phyloP scores from a whole-genome alignment of 2,113 vertebrate species.

The Sceloporus undulatus region DNA sequence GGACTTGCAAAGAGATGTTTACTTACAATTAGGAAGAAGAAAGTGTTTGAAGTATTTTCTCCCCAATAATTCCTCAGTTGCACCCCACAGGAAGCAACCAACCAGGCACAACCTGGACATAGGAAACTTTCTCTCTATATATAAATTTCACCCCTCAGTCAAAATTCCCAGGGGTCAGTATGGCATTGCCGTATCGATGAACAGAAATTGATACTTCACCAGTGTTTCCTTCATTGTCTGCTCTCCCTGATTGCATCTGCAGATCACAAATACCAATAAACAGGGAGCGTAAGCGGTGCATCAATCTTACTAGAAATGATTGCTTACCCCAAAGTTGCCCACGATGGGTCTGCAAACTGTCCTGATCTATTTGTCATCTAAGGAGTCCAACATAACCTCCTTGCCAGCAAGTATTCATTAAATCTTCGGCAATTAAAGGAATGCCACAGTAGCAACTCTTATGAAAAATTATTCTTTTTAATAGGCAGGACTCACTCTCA shows the following conservation, averaged over 20 bases:
- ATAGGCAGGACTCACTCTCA: constrained; percentile 58
- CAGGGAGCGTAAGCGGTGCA: neutral
- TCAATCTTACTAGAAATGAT: neutral
- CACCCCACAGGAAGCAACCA: neutral
- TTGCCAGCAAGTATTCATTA: neutral
- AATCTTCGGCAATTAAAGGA: constrained; percentile 7
- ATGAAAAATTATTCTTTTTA: constrained; percentile 72
- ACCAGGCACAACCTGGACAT: neutral
- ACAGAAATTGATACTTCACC: neutral
- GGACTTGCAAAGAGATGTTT: too few relatives aligned
- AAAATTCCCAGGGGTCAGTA: too few relatives aligned
- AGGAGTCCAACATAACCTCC: constrained; percentile 49
- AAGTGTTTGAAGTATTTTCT: too few relatives aligned
- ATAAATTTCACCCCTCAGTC: too few relatives aligned
- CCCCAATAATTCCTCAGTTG: neutral
- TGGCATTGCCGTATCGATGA: neutral
- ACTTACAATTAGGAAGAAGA: too few relatives aligned
- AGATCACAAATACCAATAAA: constrained; percentile 8
- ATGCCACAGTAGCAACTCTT: constrained; percentile 55
- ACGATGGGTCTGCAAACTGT: neutral
- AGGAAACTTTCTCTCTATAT: neutral
- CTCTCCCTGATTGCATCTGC: neutral
- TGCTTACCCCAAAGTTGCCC: constrained; percentile 16
- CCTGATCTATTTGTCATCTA: constrained; percentile 64
- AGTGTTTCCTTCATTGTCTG: neutral